phyloP scores from a whole-genome alignment of 2,113 vertebrate genomes.

The Thunnus thynnus region DNA sequence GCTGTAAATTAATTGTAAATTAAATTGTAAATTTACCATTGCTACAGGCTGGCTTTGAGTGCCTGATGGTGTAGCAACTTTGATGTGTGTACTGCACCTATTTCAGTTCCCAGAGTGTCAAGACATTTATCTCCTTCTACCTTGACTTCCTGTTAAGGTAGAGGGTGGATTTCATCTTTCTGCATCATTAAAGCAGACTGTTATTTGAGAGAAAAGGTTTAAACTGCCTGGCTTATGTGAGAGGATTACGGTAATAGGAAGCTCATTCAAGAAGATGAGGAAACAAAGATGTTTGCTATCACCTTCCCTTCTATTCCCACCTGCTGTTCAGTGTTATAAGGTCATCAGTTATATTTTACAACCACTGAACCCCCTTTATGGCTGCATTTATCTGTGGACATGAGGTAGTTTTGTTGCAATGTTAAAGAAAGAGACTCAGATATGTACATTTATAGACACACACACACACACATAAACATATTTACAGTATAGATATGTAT shows the following conservation, averaged over 20 bases:
- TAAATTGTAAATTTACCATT: background rate
- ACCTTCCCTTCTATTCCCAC: conserved; percentile 39
- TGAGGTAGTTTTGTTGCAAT: conserved; percentile 14
- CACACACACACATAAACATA: background rate
- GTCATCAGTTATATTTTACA: conserved; percentile 35
- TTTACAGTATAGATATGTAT: background rate
- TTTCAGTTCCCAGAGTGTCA: background rate
- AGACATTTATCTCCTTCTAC: conserved; percentile 4
- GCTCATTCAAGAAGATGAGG: conserved; percentile 31
- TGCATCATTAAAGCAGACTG: conserved; percentile 36
- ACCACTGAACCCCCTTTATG: conserved; percentile 30
- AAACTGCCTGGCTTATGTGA: conserved; percentile 19
- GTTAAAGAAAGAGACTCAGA: conserved; percentile 23
- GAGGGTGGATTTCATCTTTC: conserved; percentile 18
- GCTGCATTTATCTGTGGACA: conserved; percentile 35
- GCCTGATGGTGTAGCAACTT: background rate
- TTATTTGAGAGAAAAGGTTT: conserved; percentile 31
- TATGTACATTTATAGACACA: conserved; percentile 9
- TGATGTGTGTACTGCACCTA: background rate
- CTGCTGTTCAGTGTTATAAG: conserved; percentile 53
- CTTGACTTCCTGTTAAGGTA: conserved; percentile 3
- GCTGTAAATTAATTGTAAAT: background rate
- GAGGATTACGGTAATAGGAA: conserved; percentile 26
- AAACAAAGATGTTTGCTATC: conserved; percentile 42
- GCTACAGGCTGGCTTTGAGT: background rate